phyloP scores from a whole-genome alignment of 2,888 invertebrate species.

The Parascotia fuliginaria region DNA sequence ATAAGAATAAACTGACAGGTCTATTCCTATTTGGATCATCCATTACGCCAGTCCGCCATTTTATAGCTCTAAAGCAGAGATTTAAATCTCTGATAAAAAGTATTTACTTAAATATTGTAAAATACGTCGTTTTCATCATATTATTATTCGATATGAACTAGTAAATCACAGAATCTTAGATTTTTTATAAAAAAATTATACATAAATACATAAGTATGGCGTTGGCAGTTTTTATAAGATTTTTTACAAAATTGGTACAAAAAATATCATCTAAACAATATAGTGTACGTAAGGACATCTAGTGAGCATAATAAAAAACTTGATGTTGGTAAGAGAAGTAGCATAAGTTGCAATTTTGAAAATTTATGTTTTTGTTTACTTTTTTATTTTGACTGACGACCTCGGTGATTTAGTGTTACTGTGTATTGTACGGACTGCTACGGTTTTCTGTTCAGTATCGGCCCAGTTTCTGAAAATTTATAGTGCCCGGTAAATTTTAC shows the following conservation, averaged over 20 bases:
- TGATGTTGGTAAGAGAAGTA: constrained; percentile 8
- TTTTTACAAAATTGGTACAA: constrained; percentile 46
- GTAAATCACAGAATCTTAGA: not conserved
- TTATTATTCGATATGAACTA: not conserved
- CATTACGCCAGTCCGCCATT: too few species aligned
- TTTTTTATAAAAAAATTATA: not conserved
- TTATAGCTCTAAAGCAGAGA: too few species aligned
- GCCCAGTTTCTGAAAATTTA: too few species aligned
- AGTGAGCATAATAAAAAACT: constrained; percentile 52
- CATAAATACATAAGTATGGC: constrained; percentile 2
- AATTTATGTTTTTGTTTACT: not conserved
- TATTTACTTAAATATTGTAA: too few species aligned
- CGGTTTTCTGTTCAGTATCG: too few species aligned
- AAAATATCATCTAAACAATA: constrained; percentile 47
- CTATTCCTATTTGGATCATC: too few species aligned
- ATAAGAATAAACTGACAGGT: too few species aligned
- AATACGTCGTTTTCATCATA: not conserved
- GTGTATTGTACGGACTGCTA: too few species aligned
- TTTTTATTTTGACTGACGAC: too few species aligned
- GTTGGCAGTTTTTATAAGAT: constrained; percentile 15
- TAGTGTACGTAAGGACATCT: constrained; percentile 52
- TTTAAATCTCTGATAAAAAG: too few species aligned
- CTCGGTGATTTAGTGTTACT: too few species aligned
- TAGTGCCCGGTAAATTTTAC: too few species aligned
- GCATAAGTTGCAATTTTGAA: constrained; percentile 27